phyloP scores from a whole-genome alignment of 2,797 vertebrate species.

The Rhinichthys osculus region DNA sequence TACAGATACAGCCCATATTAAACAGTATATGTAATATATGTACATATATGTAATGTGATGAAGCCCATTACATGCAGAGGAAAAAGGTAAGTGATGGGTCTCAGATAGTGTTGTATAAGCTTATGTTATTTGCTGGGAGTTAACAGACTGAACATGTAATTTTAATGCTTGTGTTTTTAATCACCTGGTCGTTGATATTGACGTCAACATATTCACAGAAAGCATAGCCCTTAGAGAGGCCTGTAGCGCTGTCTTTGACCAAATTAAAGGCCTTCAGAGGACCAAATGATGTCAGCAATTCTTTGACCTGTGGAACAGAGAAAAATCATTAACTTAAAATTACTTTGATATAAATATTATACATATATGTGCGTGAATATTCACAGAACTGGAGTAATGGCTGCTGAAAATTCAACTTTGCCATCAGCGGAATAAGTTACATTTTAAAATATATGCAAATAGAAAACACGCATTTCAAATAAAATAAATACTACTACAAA shows the following conservation, averaged over 20 bases:
- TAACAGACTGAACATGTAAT: not conserved
- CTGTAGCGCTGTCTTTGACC: constrained; percentile 94
- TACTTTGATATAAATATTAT: not conserved
- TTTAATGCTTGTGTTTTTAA: not conserved
- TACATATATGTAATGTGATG: not conserved
- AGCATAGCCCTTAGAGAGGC: constrained; percentile 93
- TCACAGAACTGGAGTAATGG: not conserved
- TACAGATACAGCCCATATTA: not conserved
- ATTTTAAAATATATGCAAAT: not conserved
- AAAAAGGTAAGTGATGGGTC: not conserved
- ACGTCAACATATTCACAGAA: constrained; percentile 97
- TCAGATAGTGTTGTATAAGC: not conserved
- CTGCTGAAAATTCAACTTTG: not conserved
- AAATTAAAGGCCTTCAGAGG: constrained; percentile 94
- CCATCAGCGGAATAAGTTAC: not conserved
- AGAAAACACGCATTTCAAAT: not conserved
- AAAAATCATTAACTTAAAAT: not conserved
- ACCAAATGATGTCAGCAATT: constrained; percentile 91
- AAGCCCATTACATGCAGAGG: not conserved
- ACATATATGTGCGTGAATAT: not conserved
- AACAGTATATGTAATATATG: not conserved
- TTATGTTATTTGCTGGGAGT: not conserved
- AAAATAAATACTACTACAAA: not conserved
- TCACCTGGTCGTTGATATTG: constrained; percentile 94
- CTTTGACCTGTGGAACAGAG: constrained; percentile 83